Base-by-base conservation (phyloP, 2,797 vertebrate genomes). In the Megalops cyprinoides region DNA sequence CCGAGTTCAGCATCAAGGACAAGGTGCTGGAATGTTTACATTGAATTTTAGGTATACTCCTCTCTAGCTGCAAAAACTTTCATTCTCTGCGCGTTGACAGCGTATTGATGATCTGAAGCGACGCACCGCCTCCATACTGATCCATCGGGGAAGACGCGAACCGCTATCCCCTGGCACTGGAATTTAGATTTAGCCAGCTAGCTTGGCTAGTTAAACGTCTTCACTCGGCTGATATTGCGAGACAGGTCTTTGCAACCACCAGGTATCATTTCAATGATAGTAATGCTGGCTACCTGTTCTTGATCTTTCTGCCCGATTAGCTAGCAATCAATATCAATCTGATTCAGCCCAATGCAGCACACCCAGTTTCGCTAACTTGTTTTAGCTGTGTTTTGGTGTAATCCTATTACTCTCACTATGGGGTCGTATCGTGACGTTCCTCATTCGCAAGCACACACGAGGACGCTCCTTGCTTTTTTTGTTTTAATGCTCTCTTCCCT, bases 1-100 rank as follows among this genome's bases (percentile, higher is more conserved):
- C 88, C 90, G 82, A 90, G 87, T 76, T 88, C 89, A 81, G 85
- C 67, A 91, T 87, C 91, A 90, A n/a, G n/a, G 88, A 90, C 90
- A 90, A 78, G 74, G 87, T 86, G 79, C 31, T 55, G 62, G n/a
- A 82, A 73, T 53, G 78, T 84, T 81, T 77, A 76, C 81, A 86
- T 20, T 9, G 89, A 90, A 86, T 84, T 81, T 82, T 83, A n/a
- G n/a, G n/a, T n/a, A n/a, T 83, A 73, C 39, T 73, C 69, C n/a
- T n/a, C n/a, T 51, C n/a, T 83, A 78, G 80, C 79, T 83, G 80
- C 44, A 67, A 78, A 87, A 87, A 87, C 85, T 87, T 87, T 87
- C 82, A 49, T 83, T 84, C 82, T 82, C 82, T 71, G 84, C 82
- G 71, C 48, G 34, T 74, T 81, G 82, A 69, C 74, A 77, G 79